A percentile compares a stretch with the other conserved stretches of the same genome.
Conservation (phyloP, 1,140 invertebrate species). For the Monochamus saltuarius region DNA sequence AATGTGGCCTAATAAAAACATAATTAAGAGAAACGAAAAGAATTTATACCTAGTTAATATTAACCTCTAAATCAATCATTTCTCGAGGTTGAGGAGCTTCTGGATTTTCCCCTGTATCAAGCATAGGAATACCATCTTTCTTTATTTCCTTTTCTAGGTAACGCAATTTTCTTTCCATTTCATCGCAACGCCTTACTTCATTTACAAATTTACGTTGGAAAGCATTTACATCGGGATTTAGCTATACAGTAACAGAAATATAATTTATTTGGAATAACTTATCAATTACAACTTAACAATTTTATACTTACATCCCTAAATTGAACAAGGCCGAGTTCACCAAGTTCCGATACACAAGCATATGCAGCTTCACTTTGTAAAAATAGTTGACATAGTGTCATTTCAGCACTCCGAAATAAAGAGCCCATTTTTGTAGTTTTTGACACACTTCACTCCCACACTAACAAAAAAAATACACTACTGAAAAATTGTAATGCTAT, state of each 20-base stretch:
- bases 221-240: conserved; percentile 93
- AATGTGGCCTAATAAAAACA: conserved; percentile 77
- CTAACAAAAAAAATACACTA: conserved; percentile 9
- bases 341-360: conserved; percentile 88
- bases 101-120: conserved; percentile 96
- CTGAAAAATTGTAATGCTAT: neutral
- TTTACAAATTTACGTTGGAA: conserved; percentile 96
- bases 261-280: neutral
- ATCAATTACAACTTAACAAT: neutral
- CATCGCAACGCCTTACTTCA: conserved; percentile 91
- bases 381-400: conserved; percentile 88
- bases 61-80: conserved; percentile 98
- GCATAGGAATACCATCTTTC: conserved; percentile 95
- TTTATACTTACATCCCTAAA: conserved; percentile 81
- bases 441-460: conserved; percentile 3
- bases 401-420: conserved; percentile 86
- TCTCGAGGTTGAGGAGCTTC: conserved; percentile 97
- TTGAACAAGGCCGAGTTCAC: conserved; percentile 89
- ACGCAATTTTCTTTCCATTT: conserved; percentile 93
- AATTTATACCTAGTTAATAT: conserved; percentile 13
- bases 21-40: neutral
- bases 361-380: conserved; percentile 92
- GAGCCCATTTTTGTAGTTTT: conserved; percentile 63
- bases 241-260: conserved; percentile 54
- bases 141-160: conserved; percentile 98